Conservation (phyloP, 2,797 vertebrate species). For the Acanthurus tractus region DNA sequence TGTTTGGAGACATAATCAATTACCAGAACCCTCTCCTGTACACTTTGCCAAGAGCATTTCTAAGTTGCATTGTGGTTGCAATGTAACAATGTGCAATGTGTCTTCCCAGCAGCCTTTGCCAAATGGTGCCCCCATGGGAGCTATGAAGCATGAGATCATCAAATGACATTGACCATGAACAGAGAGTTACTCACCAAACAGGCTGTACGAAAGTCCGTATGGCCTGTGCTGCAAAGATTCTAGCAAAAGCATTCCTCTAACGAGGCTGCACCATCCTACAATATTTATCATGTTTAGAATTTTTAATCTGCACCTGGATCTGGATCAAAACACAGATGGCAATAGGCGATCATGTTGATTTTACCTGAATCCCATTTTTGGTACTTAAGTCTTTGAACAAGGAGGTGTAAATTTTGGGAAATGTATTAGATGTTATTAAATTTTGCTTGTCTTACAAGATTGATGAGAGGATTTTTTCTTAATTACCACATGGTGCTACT, state of each 20-base stretch:
- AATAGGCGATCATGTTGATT: background rate
- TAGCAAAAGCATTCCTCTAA: conserved; percentile 4
- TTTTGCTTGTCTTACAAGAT: too few species aligned
- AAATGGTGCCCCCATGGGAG: conserved; percentile 65
- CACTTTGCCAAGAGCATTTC: conserved; percentile 69
- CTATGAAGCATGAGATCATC: conserved; percentile 73
- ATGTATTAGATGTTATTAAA: too few species aligned
- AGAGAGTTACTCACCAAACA: conserved; percentile 54
- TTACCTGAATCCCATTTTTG: background rate
- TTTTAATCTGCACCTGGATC: background rate
- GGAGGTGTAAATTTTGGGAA: too few species aligned
- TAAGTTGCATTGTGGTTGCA: conserved; percentile 63
- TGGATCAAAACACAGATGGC: conserved; percentile 4
- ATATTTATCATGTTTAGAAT: background rate
- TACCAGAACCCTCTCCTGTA: conserved; percentile 76
- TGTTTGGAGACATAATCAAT: conserved; percentile 85
- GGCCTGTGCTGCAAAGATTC: conserved; percentile 21
- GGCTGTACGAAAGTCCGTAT: conserved; percentile 25
- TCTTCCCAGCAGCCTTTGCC: conserved; percentile 66
- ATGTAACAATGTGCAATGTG: conserved; percentile 57
- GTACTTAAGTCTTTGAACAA: background rate
- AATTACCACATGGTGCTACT: background rate
- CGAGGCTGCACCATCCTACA: background rate
- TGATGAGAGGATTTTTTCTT: background rate
- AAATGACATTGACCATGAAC: conserved; percentile 67